Evolutionary conservation across 1,140 invertebrate genomes (phyloP).

Genomic region (Drosophila kohkoa): DNA sequence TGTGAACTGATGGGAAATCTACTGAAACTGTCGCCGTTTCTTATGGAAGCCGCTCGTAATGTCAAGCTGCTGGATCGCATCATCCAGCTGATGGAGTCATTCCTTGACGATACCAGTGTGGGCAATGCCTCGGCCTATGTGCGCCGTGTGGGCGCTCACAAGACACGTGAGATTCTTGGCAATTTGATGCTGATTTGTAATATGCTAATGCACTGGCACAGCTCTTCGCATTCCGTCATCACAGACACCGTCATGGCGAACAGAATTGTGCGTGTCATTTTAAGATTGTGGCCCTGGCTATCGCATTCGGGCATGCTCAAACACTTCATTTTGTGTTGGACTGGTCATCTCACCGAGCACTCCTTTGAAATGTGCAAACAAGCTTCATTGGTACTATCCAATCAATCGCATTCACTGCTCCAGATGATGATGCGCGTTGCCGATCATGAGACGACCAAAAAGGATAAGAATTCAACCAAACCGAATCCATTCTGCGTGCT

Average conservation of each 20-base stretch:
- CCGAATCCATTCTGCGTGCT: not conserved
- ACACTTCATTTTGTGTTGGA: constrained; percentile 51
- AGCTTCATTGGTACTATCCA: constrained; percentile 35
- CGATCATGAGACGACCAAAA: constrained; percentile 66
- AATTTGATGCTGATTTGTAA: constrained; percentile 67
- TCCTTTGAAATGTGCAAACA: constrained; percentile 75
- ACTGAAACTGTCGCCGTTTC: constrained; percentile 51
- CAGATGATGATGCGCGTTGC: constrained; percentile 66
- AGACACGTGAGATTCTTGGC: constrained; percentile 55
- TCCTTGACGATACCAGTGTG: constrained; percentile 55
- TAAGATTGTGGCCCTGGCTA: constrained; percentile 75
- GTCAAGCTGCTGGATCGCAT: constrained; percentile 53
- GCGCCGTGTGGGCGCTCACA: constrained; percentile 73
- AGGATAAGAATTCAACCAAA: constrained; percentile 27
- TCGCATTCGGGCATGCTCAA: constrained; percentile 65
- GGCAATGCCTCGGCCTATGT: constrained; percentile 64
- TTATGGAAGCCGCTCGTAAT: constrained; percentile 34
- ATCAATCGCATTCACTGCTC: constrained; percentile 65
- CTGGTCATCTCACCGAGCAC: constrained; percentile 66
- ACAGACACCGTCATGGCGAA: constrained; percentile 42
- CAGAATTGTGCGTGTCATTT: constrained; percentile 34
- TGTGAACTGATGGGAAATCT: constrained; percentile 64
- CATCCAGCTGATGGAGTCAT: constrained; percentile 46
- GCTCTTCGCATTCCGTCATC: constrained; percentile 42
- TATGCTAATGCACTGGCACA: constrained; percentile 68